These are phyloP conservation scores for Drosophila lowei DNA, from an alignment of 1,140 invertebrate genomes.

Conservation along the genomic window DNA sequence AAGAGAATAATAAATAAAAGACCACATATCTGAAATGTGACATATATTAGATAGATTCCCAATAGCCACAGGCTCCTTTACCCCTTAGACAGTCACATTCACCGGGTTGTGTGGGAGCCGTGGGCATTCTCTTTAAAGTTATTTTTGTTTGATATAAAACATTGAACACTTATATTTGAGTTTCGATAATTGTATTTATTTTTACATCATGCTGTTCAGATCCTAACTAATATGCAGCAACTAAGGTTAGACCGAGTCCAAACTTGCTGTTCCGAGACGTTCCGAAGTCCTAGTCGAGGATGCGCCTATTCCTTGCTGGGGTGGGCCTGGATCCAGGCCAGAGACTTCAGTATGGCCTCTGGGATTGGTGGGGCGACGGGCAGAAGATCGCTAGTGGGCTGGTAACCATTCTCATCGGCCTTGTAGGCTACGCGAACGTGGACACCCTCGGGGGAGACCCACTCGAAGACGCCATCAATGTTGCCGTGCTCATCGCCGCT, in stretches of 20 bases:
- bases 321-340: constrained; percentile 83
- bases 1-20: too few species aligned
- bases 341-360: constrained; percentile 86
- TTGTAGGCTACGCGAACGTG: constrained; percentile 86
- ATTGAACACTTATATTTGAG: too few species aligned
- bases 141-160: too few species aligned
- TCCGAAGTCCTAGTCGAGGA: background rate
- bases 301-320: constrained; percentile 47
- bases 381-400: constrained; percentile 84
- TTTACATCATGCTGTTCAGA: constrained; percentile 24
- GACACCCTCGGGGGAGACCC: constrained; percentile 86
- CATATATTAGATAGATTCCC: too few species aligned
- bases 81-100: too few species aligned
- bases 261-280: background rate
- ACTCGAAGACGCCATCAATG: constrained; percentile 84
- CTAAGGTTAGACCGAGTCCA: background rate
- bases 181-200: constrained; percentile 22
- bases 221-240: constrained; percentile 9
- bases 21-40: too few species aligned
- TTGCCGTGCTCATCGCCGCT: constrained; percentile 72
- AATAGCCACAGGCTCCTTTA: too few species aligned
- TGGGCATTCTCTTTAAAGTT: too few species aligned
- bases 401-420: constrained; percentile 84
- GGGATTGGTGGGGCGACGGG: constrained; percentile 88
- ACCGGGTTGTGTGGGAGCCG: too few species aligned